Evolutionary conservation across 2,113 vertebrate genomes (phyloP), one percentile per base, ranked within the genome.

Genomic region (Centropus unirufus): DNA sequence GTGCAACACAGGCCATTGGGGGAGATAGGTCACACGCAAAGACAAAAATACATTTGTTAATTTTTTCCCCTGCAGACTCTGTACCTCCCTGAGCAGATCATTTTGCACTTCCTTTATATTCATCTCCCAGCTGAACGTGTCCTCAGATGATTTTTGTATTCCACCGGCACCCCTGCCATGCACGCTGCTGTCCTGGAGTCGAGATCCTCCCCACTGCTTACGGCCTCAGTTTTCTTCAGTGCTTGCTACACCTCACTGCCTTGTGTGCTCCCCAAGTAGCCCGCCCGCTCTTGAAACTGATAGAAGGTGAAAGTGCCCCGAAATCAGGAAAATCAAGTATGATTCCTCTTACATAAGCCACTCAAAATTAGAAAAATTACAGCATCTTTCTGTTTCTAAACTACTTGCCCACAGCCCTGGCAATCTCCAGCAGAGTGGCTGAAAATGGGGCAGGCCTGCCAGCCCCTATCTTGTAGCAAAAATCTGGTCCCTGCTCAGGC

Each of bases 21-120:
- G 55, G 63, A 89, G 82, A 83, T 83, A 55, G 77, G 64, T 67
- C 23, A 3, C 68, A 85, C 69, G 83, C n/a, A 72, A 64, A 74
- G 90, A 82, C 58, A 79, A 78, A 94, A 94, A 90, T 89, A 83
- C 61, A 84, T 72, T 21, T 68, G 88, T 88, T 92, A 77, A 72
- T 80, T 83, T 96, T 96, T 89, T 6, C 70, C 90, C 83, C 80
- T 67, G 57, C 44, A 70, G 90, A 58, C 54, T 93, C 39, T 46
- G 51, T 72, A 76, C 70, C 83, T 87, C 5, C 12, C 93, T 86
- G 90, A 83, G 75, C 81, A 40, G 85, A 88, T 74, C 90, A 68
- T 64, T 96, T 92, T 87, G 83, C 66, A 81, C 89, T 93, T 94
- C 76, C 80, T 83, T 82, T 87, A 29, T 84, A 87, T 84, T 81